phyloP scores from a whole-genome alignment of 2,113 vertebrate species.

The Neotragus pygmaeus region DNA sequence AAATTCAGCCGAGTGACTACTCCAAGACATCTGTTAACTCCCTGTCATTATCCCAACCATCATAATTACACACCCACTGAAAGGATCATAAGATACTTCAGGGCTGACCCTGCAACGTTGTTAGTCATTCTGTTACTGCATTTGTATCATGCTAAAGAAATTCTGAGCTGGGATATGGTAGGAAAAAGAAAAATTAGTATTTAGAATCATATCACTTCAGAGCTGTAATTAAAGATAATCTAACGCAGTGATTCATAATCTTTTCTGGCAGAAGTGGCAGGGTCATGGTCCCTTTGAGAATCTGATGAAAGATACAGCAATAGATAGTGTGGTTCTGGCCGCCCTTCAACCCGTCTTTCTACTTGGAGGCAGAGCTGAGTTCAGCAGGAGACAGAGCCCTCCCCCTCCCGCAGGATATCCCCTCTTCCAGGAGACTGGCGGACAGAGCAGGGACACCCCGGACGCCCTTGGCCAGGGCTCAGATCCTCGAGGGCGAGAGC shows the following conservation, averaged over 20 bases:
- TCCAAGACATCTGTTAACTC: slow-evolving; percentile 38
- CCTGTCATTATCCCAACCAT: slow-evolving; percentile 28
- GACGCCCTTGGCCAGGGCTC: neutral
- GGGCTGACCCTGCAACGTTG: neutral
- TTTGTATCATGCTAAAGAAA: slow-evolving; percentile 44
- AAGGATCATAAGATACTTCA: neutral
- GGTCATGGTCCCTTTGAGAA: neutral
- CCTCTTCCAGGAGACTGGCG: neutral
- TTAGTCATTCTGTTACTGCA: slow-evolving; percentile 24
- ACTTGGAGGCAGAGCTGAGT: neutral
- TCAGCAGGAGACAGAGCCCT: neutral
- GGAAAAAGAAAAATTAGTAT: slow-evolving; percentile 30
- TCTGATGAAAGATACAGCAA: neutral
- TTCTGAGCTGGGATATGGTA: slow-evolving; percentile 6
- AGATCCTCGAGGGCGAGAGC: neutral
- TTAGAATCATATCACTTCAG: slow-evolving; percentile 47
- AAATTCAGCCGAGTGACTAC: neutral
- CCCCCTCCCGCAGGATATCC: fast-evolving
- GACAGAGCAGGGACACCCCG: neutral
- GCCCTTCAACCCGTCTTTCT: neutral
- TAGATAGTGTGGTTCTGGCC: neutral
- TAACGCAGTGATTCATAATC: slow-evolving; percentile 39
- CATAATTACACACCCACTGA: slow-evolving; percentile 46
- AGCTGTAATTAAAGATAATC: slow-evolving; percentile 55
- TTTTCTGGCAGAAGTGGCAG: neutral